Percentiles rank a stretch among this genome's conserved stretches.
phyloP scores from a whole-genome alignment of 2,113 vertebrate genomes.

The Hydropotes inermis region DNA sequence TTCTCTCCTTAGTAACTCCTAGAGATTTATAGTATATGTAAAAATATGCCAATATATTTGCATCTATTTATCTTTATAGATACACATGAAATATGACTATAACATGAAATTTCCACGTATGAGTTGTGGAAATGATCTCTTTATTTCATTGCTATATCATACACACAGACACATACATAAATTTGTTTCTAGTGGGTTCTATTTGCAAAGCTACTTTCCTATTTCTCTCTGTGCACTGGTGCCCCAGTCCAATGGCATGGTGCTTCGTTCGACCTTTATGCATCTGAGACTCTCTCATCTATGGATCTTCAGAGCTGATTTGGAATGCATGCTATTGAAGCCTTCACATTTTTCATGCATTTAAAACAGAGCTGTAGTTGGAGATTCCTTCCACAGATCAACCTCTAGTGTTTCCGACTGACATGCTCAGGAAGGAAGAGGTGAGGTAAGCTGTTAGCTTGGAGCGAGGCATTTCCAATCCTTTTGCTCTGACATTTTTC shows the following conservation, averaged over 20 bases:
- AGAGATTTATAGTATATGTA: background rate
- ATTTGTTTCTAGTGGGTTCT: constrained; percentile 17
- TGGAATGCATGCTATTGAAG: background rate
- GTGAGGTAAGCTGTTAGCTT: background rate
- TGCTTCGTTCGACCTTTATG: background rate
- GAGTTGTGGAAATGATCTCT: background rate
- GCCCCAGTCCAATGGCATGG: background rate
- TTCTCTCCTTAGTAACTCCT: background rate
- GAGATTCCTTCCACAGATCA: constrained; percentile 64
- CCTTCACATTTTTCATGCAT: constrained; percentile 30
- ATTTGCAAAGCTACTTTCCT: background rate
- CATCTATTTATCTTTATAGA: background rate
- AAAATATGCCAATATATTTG: constrained; percentile 33
- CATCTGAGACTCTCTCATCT: background rate
- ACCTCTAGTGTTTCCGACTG: constrained; percentile 64
- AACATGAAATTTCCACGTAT: background rate
- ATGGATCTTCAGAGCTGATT: background rate
- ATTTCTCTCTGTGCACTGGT: background rate
- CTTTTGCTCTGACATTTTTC: constrained; percentile 21
- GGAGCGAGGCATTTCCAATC: constrained; percentile 4
- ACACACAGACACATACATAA: background rate
- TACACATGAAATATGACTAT: background rate
- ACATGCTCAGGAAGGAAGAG: constrained; percentile 54
- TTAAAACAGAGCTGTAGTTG: constrained; percentile 53
- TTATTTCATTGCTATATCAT: background rate